Percentiles rank a stretch among this genome's conserved stretches.
phyloP scores from a whole-genome alignment of 2,113 vertebrate genomes.

The Charina bottae region DNA sequence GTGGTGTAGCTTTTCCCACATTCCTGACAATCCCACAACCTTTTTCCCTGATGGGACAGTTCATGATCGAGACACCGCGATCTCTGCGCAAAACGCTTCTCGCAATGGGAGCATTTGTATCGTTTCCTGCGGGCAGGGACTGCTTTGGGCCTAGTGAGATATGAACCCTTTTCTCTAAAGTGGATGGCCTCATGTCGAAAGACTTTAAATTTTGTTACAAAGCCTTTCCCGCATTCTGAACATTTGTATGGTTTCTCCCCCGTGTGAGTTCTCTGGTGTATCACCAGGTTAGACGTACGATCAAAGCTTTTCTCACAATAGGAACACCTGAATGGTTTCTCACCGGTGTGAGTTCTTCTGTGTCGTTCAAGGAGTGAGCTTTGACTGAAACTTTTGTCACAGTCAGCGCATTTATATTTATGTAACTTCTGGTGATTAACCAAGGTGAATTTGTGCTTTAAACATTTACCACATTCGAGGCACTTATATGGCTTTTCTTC shows the following conservation, averaged over 20 bases:
- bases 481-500: neutral
- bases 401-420: neutral
- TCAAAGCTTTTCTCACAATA: neutral
- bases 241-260: neutral
- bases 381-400: too few species aligned
- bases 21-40: too few species aligned
- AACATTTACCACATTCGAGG: neutral
- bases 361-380: too few species aligned
- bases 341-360: neutral
- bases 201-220: too few species aligned
- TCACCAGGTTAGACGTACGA: neutral
- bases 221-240: neutral
- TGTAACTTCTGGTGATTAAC: neutral
- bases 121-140: too few species aligned
- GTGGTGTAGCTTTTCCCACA: neutral
- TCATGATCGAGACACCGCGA: neutral
- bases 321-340: neutral
- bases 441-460: neutral
- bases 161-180: too few species aligned
- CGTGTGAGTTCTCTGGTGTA: neutral
- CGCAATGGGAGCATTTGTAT: neutral
- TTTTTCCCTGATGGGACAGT: neutral
- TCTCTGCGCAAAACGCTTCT: neutral
- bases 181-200: too few species aligned
- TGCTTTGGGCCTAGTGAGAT: too few species aligned